phyloP scores from a whole-genome alignment of 2,113 vertebrate genomes.

The Gallinago media region DNA sequence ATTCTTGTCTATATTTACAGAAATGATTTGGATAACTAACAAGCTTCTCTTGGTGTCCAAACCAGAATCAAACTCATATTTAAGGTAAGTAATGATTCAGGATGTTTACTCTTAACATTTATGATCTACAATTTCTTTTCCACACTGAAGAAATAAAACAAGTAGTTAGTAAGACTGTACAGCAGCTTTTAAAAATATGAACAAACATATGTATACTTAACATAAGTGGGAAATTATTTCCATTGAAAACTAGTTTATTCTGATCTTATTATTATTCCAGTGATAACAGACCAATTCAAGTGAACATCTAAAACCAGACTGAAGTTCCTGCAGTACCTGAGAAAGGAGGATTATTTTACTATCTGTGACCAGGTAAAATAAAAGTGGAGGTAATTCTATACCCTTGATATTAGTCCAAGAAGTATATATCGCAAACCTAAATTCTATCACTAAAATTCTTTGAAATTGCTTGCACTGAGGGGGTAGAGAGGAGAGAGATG shows the following conservation, averaged over 20 bases:
- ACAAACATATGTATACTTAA: not conserved
- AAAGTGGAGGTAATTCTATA: not conserved
- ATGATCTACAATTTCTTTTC: not conserved
- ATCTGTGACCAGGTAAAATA: not conserved
- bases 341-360: not conserved
- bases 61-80: not conserved
- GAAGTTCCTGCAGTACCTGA: not conserved
- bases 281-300: not conserved
- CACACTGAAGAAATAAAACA: not conserved
- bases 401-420: not conserved
- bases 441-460: not conserved
- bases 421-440: not conserved
- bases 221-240: not conserved
- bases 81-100: not conserved
- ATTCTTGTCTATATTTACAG: not conserved
- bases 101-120: not conserved
- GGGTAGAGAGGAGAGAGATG: accelerated
- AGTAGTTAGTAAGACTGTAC: not conserved
- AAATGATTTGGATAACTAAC: not conserved
- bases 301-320: not conserved
- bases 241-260: not conserved
- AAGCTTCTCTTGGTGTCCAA: not conserved
- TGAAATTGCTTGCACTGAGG: not conserved
- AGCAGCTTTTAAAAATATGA: not conserved
- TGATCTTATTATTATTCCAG: not conserved